Evolutionary conservation across 2,797 vertebrate genomes (phyloP).

Genomic region (Oophaga sylvatica): DNA sequence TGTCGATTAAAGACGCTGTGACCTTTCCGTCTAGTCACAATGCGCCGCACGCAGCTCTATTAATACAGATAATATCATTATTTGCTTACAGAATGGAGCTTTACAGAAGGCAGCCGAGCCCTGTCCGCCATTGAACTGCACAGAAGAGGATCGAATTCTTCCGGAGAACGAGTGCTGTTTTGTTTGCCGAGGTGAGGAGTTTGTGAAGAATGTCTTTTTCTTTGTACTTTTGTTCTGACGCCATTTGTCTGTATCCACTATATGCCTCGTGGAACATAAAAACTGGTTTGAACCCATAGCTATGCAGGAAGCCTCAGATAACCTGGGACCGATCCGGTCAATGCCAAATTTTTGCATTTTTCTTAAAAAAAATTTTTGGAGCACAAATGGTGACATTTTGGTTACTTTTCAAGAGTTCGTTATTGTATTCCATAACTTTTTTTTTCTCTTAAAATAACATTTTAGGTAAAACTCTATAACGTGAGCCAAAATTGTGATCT

Average conservation of each 20-base stretch:
- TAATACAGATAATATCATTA: conserved; percentile 42
- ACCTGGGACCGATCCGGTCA: too few relatives aligned
- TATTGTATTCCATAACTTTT: too few relatives aligned
- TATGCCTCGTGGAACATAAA: background rate
- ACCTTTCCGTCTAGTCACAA: conserved; percentile 8
- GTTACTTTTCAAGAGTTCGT: too few relatives aligned
- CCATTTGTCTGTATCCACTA: background rate
- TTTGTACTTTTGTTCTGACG: background rate
- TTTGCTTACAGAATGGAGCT: conserved; percentile 83
- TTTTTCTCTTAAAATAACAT: too few relatives aligned
- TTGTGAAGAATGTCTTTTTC: background rate
- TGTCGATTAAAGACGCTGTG: background rate
- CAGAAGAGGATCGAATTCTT: conserved; percentile 81
- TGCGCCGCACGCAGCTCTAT: conserved; percentile 6
- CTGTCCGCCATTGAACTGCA: conserved; percentile 89
- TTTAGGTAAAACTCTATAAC: background rate
- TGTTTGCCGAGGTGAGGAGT: conserved; percentile 87
- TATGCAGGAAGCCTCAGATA: too few relatives aligned
- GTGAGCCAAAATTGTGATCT: background rate
- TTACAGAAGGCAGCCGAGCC: conserved; percentile 85
- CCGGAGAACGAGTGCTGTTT: conserved; percentile 92
- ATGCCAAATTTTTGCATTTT: too few relatives aligned
- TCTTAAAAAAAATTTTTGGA: too few relatives aligned
- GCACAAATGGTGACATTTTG: too few relatives aligned
- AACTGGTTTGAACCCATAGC: too few relatives aligned